Evolutionary conservation across 2,888 invertebrate species (phyloP).

Genomic region (Lepidocyrtoides sp.): DNA sequence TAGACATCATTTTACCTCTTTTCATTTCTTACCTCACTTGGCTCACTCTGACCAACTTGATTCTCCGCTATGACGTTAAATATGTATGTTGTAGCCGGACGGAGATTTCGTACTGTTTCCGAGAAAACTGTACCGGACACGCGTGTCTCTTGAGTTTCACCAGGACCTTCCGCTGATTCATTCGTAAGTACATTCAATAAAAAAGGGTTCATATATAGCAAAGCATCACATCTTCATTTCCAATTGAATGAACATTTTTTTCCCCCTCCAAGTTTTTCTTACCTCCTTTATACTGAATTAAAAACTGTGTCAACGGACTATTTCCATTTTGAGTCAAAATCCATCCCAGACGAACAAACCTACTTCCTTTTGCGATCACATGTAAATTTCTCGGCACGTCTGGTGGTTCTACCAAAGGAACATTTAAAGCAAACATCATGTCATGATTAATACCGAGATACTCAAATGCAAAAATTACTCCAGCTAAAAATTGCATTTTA

Average conservation of each 20-base stretch:
- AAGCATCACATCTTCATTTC: too few species aligned
- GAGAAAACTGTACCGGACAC: slow-evolving; percentile 86
- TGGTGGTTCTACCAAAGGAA: slow-evolving; percentile 86
- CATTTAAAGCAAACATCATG: neutral
- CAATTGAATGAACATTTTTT: too few species aligned
- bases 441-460: neutral
- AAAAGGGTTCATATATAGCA: too few species aligned
- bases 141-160: slow-evolving; percentile 81
- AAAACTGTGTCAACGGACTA: slow-evolving; percentile 86
- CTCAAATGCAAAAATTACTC: slow-evolving; percentile 3
- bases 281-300: slow-evolving; percentile 87
- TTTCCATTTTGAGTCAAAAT: slow-evolving; percentile 86
- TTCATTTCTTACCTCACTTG: slow-evolving; percentile 86
- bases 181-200: neutral
- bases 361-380: slow-evolving; percentile 86
- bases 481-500: neutral
- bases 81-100: slow-evolving; percentile 87
- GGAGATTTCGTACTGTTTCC: slow-evolving; percentile 86
- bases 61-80: slow-evolving; percentile 87
- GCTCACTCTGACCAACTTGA: slow-evolving; percentile 87
- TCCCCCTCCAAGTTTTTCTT: slow-evolving; percentile 55
- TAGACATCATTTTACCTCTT: slow-evolving; percentile 21
- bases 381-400: slow-evolving; percentile 87
- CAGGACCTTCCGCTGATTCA: slow-evolving; percentile 46
- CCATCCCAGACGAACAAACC: slow-evolving; percentile 87